Conservation (phyloP, 2,113 vertebrate species). For the Notechis scutatus region DNA sequence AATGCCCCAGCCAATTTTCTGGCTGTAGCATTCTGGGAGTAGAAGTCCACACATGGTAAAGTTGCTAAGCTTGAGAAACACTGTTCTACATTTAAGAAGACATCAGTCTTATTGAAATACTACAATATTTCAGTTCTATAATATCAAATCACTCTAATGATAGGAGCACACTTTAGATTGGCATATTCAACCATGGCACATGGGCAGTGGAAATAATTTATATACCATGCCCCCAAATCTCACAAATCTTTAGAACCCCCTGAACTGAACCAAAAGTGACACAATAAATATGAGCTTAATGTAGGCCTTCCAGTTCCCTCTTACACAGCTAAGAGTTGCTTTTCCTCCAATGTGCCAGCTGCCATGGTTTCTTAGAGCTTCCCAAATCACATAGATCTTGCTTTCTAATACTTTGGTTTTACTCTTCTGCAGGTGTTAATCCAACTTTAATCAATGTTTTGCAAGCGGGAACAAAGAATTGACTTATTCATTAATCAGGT, state of each 20-base stretch:
- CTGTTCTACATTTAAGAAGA: background rate
- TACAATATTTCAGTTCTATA: background rate
- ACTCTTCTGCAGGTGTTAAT: background rate
- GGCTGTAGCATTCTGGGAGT: background rate
- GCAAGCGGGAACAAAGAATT: background rate
- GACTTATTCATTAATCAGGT: background rate
- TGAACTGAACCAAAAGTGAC: background rate
- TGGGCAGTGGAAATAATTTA: background rate
- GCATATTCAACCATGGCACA: background rate
- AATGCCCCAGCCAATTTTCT: background rate
- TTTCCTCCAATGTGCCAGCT: background rate
- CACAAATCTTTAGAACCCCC: background rate
- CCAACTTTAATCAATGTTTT: background rate
- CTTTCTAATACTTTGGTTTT: background rate
- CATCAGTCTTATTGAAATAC: background rate
- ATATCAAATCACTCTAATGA: background rate
- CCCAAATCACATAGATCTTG: background rate
- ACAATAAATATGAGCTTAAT: background rate
- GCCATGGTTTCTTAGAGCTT: background rate
- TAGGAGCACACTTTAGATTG: background rate
- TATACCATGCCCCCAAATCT: background rate
- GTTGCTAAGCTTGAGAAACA: background rate
- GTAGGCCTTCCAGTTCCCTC: background rate
- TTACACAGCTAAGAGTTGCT: background rate
- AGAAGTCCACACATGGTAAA: background rate